These are phyloP conservation scores for Myotis yumanensis DNA, from an alignment of 2,113 vertebrate genomes.

Conservation along the genomic window DNA sequence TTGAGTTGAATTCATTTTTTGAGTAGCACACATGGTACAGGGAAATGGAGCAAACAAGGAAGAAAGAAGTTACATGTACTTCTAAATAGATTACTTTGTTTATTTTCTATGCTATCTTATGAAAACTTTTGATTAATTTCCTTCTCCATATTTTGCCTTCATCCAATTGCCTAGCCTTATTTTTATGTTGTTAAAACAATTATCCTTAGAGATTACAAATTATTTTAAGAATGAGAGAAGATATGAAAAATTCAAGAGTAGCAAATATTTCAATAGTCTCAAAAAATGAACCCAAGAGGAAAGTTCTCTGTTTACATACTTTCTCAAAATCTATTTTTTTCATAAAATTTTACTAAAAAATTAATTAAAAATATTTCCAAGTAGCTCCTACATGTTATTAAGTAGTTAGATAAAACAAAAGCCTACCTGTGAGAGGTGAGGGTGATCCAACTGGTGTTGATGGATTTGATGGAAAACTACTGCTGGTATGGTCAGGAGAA, in stretches of 20 bases:
- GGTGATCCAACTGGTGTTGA: conserved; percentile 98
- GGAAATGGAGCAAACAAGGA: background rate
- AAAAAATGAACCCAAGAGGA: conserved; percentile 7
- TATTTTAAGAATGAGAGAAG: conserved; percentile 32
- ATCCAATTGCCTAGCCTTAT: conserved; percentile 4
- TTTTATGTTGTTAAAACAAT: conserved; percentile 33
- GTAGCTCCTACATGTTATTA: background rate
- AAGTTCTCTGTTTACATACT: conserved; percentile 6
- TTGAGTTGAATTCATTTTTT: background rate
- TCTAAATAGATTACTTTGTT: background rate
- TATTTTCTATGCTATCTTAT: conserved; percentile 30
- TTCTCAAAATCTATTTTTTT: conserved; percentile 10
- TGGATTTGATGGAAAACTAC: conserved; percentile 98
- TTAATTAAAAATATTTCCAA: conserved; percentile 8
- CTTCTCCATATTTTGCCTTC: conserved; percentile 15
- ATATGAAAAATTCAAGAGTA: background rate
- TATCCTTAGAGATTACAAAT: conserved; percentile 15
- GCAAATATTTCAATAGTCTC: conserved; percentile 30
- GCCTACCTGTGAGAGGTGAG: conserved; percentile 93
- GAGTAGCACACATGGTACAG: background rate
- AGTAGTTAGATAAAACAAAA: conserved; percentile 65
- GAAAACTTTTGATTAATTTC: background rate
- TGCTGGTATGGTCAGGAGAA: conserved; percentile 99
- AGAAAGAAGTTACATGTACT: background rate
- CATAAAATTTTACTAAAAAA: conserved; percentile 13